These are phyloP conservation scores for Campaea margaritaria DNA, from an alignment of 2,888 invertebrate species.

Conservation along the genomic window DNA sequence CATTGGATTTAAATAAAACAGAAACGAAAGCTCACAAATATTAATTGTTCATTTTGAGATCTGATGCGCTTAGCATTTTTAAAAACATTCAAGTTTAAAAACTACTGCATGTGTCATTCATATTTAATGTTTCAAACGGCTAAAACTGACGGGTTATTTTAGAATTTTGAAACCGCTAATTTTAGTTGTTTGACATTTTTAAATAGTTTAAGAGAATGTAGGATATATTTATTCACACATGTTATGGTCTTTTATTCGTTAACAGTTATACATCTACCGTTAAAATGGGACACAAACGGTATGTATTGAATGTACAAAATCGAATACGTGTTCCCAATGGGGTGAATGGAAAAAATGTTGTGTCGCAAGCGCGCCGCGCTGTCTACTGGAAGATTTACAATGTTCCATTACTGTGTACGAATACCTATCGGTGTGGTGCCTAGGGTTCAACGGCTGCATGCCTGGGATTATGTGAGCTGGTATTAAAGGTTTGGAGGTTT, in stretches of 20 bases:
- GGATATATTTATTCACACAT: background rate
- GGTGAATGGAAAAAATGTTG: constrained; percentile 72
- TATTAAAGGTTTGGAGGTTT: constrained; percentile 9
- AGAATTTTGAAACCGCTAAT: no score
- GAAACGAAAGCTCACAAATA: no score
- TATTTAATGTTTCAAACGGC: no score
- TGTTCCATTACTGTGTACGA: constrained; percentile 67
- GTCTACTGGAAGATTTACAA: constrained; percentile 78
- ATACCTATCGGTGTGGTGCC: constrained; percentile 24
- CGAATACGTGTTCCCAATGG: constrained; percentile 72
- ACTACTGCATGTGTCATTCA: no score
- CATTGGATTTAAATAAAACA: no score
- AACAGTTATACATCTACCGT: constrained; percentile 1
- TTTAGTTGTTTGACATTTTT: no score
- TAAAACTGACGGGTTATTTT: no score
- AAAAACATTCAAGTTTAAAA: no score
- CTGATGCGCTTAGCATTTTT: no score
- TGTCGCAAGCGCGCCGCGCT: constrained; percentile 66
- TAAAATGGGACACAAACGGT: constrained; percentile 33
- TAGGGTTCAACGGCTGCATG: constrained; percentile 16
- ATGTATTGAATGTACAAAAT: constrained; percentile 73
- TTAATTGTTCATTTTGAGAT: no score
- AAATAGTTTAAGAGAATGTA: no score
- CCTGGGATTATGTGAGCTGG: constrained; percentile 14
- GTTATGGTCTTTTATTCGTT: constrained; percentile 11